These are phyloP conservation scores for Hesperia comma DNA, from an alignment of 2,888 invertebrate species.

Conservation along the genomic window DNA sequence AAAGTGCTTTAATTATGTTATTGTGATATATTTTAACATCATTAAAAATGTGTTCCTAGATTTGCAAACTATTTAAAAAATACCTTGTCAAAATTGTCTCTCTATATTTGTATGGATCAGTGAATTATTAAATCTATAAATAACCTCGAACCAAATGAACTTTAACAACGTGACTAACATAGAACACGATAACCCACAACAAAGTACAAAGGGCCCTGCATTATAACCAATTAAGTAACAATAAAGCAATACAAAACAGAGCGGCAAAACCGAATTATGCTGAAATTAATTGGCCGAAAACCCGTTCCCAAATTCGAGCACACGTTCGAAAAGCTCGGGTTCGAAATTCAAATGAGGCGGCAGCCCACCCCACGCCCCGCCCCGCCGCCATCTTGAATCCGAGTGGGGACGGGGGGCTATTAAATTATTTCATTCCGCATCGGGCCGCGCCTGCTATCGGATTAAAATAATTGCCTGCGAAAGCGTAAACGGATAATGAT, in stretches of 20 bases:
- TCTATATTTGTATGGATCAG: too few relatives aligned
- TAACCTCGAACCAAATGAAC: conserved; percentile 22
- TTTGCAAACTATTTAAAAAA: too few relatives aligned
- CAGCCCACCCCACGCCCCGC: conserved; percentile 78
- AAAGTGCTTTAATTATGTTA: too few relatives aligned
- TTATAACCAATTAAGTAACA: conserved; percentile 69
- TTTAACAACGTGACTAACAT: conserved; percentile 3
- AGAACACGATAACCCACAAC: conserved; percentile 27
- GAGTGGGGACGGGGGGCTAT: conserved; percentile 74
- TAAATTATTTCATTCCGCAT: conserved; percentile 83
- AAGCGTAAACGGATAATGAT: conserved; percentile 82
- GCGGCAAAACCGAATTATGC: conserved; percentile 72
- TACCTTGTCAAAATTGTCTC: too few relatives aligned
- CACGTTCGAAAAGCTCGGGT: conserved; percentile 80
- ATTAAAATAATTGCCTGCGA: conserved; percentile 83
- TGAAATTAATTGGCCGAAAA: conserved; percentile 82
- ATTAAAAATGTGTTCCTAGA: too few relatives aligned
- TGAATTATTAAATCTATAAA: neutral
- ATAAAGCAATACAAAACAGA: conserved; percentile 64
- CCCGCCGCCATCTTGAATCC: conserved; percentile 81
- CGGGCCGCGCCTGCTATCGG: conserved; percentile 79
- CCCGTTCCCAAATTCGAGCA: conserved; percentile 70
- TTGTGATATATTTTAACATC: too few relatives aligned
- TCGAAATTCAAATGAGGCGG: conserved; percentile 84
- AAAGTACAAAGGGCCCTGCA: conserved; percentile 43